Percentiles rank a stretch among this genome's conserved stretches.
Evolutionary conservation across 1,140 invertebrate species (phyloP).

Genomic region (Heliothis virescens): DNA sequence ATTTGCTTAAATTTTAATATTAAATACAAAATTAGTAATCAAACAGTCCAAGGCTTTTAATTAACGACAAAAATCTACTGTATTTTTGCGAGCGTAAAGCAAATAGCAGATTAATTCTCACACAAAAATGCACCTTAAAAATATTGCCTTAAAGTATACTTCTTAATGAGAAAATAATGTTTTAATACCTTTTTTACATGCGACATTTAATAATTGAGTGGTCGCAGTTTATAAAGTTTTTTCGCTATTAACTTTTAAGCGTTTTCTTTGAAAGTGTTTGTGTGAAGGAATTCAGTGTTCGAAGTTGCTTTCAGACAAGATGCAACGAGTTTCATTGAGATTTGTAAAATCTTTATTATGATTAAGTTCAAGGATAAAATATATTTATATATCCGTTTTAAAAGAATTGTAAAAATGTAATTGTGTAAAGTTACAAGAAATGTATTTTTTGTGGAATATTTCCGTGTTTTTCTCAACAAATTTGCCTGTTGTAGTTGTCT

Average conservation of each 20-base stretch:
- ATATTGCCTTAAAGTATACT: background rate
- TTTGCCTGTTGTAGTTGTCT: no score
- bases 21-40: background rate
- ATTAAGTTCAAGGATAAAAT: no score
- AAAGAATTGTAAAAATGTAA: no score
- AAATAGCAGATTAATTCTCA: constrained; percentile 5
- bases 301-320: background rate
- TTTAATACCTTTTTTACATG: background rate
- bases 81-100: background rate
- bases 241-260: constrained; percentile 51
- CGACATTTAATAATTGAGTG: constrained; percentile 44
- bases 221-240: constrained; percentile 50
- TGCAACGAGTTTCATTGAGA: background rate
- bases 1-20: background rate
- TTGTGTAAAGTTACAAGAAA: no score
- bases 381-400: no score
- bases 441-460: no score
- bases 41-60: background rate
- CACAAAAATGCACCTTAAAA: background rate
- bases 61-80: background rate
- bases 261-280: constrained; percentile 34
- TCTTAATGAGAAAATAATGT: background rate
- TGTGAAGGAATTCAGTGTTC: background rate
- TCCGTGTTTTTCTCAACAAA: no score
- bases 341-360: no score